Conservation (phyloP, 2,797 vertebrate species). For the Acridotheres tristis region DNA sequence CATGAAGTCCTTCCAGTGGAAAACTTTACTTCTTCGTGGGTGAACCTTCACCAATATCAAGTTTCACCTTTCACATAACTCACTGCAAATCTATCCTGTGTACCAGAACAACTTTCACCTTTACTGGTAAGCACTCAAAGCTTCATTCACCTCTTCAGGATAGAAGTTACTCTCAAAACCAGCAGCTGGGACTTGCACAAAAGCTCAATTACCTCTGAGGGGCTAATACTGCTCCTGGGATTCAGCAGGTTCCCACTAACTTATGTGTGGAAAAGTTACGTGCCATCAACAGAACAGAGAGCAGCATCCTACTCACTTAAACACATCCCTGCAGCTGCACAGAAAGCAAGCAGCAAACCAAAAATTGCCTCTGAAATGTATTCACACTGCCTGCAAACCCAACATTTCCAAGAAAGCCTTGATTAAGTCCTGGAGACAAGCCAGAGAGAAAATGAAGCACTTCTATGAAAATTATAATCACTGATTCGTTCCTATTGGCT, state of each 20-base stretch:
- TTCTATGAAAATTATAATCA: background rate
- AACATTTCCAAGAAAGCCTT: background rate
- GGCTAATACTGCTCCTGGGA: background rate
- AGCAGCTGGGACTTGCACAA: background rate
- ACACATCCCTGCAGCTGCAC: background rate
- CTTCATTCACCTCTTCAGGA: background rate
- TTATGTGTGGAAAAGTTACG: background rate
- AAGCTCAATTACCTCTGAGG: background rate
- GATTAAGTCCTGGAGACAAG: slow-evolving; percentile 4
- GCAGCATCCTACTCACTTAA: background rate
- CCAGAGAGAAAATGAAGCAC: background rate
- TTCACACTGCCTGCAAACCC: background rate
- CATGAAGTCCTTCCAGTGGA: background rate
- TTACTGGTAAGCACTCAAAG: background rate
- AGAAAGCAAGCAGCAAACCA: background rate
- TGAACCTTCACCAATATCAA: background rate
- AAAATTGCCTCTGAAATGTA: background rate
- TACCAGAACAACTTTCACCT: background rate
- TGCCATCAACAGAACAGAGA: background rate
- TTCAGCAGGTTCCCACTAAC: background rate
- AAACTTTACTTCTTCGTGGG: background rate
- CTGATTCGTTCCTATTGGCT: background rate
- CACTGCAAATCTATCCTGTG: background rate
- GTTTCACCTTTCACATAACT: background rate
- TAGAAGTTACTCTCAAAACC: background rate